These are phyloP conservation scores for Pseudomyrmex dendroicus DNA, from an alignment of 1,140 invertebrate genomes.

Conservation along the genomic window DNA sequence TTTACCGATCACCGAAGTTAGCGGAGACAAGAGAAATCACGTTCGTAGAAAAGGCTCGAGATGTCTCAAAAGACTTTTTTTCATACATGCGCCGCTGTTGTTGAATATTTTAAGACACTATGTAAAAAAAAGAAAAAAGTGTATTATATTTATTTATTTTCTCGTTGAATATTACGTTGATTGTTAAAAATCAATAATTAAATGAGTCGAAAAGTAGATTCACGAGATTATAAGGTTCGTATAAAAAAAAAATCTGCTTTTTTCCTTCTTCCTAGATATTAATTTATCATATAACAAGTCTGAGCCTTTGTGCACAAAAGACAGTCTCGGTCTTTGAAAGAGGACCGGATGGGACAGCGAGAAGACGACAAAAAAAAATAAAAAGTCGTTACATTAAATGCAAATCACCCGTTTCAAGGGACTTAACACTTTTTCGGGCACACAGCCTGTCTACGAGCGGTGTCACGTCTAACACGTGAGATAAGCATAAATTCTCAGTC, in stretches of 20 bases:
- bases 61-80: not conserved
- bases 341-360: not conserved
- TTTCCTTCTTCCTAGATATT: not conserved
- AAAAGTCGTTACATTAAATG: slow-evolving; percentile 18
- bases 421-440: slow-evolving; percentile 29
- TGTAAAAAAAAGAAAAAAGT: too few species aligned
- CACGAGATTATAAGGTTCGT: not conserved
- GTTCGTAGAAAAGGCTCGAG: not conserved
- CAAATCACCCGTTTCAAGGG: slow-evolving; percentile 14
- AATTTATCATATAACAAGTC: not conserved
- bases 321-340: not conserved
- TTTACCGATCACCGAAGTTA: slow-evolving; percentile 45
- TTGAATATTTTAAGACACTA: too few species aligned
- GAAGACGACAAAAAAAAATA: not conserved
- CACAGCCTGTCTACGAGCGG: slow-evolving; percentile 15
- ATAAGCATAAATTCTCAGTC: slow-evolving; percentile 49
- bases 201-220: too few species aligned
- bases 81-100: too few species aligned
- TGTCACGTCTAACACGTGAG: slow-evolving; percentile 35
- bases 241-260: not conserved
- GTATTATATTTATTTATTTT: too few species aligned
- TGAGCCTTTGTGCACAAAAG: not conserved
- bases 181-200: too few species aligned
- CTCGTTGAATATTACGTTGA: too few species aligned
- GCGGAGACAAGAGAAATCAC: slow-evolving; percentile 22